Base-by-base conservation (phyloP, 2,888 invertebrate species). In the Apotomis turbidana region DNA sequence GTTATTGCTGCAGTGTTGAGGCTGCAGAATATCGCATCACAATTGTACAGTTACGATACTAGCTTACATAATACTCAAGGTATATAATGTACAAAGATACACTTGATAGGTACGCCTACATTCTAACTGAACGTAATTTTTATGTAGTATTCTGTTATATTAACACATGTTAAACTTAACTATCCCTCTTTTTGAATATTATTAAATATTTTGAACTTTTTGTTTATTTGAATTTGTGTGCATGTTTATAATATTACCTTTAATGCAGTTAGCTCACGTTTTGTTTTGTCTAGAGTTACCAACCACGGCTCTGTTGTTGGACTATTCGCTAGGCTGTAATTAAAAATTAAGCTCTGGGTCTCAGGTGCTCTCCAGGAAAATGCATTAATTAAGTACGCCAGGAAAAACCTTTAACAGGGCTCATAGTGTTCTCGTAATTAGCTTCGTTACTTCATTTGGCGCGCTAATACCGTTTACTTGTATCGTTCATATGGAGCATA, bases 321-420 rank as follows among this genome's bases (percentile, higher is more conserved):
- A 70, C 71, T 69, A 73, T 74, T 71, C 68, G 75, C 78, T 80
- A 79, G 79, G 83, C 79, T 79, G 79, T 85, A 86, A 88, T 88
- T 87, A 87, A 88, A 87, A 85, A 88, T 84, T 84, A 84, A 85
- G 80, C 80, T 76, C 77, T 75, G 12, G 72, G 82, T 73, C 85
- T 86, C 88, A 90, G 88, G 88, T 90, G 90, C 81, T 84, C 84
- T 86, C 80, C 77, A 84, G 81, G 78, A 81, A 83, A 89, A 87
- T 87, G 85, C 86, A 88, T 88, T 90, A 88, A 89, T 90, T 88
- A 88, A 85, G 85, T 85, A 85, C 76, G 77, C 76, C 69, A 77
- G 78, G 82, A 84, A 86, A 87, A 88, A 86, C 83, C 81, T 83
- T 81, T 82, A 84, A 86, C 81, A 82, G 81, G 80, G 77, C 13